Percentiles rank a stretch among this genome's conserved stretches.
Evolutionary conservation across 2,888 invertebrate species (phyloP).

Genomic region (Octodonta nipae): DNA sequence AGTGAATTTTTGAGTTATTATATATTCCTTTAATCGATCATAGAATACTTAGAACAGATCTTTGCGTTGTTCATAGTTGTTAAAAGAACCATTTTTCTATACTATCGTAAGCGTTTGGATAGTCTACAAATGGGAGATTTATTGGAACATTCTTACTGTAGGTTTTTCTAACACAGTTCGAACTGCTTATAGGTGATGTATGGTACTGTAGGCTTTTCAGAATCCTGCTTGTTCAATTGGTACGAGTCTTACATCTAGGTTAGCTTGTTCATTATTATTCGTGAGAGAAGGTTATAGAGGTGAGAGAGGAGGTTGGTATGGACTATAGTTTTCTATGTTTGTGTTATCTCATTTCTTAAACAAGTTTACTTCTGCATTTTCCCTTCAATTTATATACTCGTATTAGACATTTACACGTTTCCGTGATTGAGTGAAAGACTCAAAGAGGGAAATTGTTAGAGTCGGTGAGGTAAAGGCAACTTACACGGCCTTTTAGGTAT

Average conservation of each 20-base stretch:
- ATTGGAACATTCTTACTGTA: neutral
- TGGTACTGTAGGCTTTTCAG: neutral
- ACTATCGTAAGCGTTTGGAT: neutral
- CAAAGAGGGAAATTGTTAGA: too few species aligned
- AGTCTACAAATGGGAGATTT: neutral
- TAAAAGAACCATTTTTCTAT: neutral
- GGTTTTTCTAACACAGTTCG: too few species aligned
- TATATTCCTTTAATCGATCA: neutral
- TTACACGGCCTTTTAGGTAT: too few species aligned
- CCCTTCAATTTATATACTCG: neutral
- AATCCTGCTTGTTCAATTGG: neutral
- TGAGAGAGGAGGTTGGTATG: neutral
- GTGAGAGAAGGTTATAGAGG: neutral
- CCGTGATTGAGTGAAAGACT: too few species aligned
- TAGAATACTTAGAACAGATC: neutral
- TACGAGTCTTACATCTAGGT: neutral
- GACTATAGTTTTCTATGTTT: neutral
- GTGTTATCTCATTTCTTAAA: neutral
- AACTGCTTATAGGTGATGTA: too few species aligned
- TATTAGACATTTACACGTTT: too few species aligned
- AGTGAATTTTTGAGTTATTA: neutral
- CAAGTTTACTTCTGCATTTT: neutral
- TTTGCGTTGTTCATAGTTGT: neutral
- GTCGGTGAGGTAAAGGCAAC: too few species aligned
- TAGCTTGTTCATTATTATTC: neutral